phyloP scores from a whole-genome alignment of 2,888 invertebrate species.

The Lasius fuliginosus region DNA sequence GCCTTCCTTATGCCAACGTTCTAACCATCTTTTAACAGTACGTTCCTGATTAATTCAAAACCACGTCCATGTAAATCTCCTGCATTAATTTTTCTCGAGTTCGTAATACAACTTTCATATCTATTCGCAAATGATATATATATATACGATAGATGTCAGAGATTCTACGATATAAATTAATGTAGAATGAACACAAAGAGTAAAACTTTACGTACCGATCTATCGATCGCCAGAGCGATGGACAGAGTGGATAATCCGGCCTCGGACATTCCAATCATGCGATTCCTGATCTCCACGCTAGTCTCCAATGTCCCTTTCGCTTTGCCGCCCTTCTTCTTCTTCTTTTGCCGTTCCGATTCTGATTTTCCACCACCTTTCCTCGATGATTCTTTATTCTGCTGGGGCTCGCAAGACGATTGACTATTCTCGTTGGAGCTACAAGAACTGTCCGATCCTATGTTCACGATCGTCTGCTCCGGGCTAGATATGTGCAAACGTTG shows the following conservation, averaged over 20 bases:
- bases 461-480: constrained; percentile 61
- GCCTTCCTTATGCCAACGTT: constrained; percentile 85
- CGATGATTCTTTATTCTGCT: constrained; percentile 62
- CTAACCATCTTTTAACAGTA: constrained; percentile 85
- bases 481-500: constrained; percentile 70
- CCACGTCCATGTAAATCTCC: constrained; percentile 47
- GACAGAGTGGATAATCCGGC: constrained; percentile 85
- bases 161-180: constrained; percentile 12
- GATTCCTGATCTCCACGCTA: constrained; percentile 84
- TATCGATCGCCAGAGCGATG: constrained; percentile 84
- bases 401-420: constrained; percentile 73
- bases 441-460: constrained; percentile 72
- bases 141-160: not conserved
- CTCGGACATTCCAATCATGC: constrained; percentile 86
- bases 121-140: not conserved
- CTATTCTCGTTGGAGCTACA: constrained; percentile 78
- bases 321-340: constrained; percentile 84
- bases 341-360: constrained; percentile 49
- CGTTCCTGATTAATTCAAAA: constrained; percentile 79
- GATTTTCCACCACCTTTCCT: constrained; percentile 48
- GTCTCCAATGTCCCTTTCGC: constrained; percentile 85
- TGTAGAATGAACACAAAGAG: constrained; percentile 25
- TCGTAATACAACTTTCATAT: constrained; percentile 29
- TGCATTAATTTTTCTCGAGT: constrained; percentile 33
- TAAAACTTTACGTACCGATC: constrained; percentile 79